phyloP scores from a whole-genome alignment of 92 coral and sea anemone species.

The Siderastrea siderea region DNA sequence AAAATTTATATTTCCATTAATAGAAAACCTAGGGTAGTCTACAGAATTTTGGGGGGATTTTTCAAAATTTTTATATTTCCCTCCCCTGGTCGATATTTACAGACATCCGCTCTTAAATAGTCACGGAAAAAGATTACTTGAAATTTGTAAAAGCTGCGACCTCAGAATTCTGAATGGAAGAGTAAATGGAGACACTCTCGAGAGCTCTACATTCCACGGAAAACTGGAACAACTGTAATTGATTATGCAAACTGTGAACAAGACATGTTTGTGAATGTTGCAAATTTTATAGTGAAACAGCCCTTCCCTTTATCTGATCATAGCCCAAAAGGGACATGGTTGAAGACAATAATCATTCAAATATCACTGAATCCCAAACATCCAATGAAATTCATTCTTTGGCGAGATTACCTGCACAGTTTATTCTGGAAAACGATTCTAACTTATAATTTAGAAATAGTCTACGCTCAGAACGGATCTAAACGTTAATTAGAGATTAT shows the following conservation, averaged over 20 bases:
- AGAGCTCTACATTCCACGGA: conserved; percentile 58
- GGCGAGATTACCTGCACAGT: conserved; percentile 54
- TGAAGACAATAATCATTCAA: too few relatives aligned
- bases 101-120: too few relatives aligned
- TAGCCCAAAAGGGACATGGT: conserved; percentile 24
- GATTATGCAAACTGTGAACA: conserved; percentile 46
- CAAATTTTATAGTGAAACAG: conserved; percentile 45
- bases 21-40: too few relatives aligned
- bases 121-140: conserved; percentile 65
- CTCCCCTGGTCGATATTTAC: too few relatives aligned
- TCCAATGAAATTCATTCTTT: too few relatives aligned
- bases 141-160: conserved; percentile 60
- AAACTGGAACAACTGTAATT: conserved; percentile 44
- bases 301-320: conserved; percentile 51
- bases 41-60: too few relatives aligned
- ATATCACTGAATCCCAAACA: too few relatives aligned
- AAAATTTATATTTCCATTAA: too few relatives aligned
- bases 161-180: conserved; percentile 69
- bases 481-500: conserved; percentile 16
- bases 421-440: conserved; percentile 47
- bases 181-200: conserved; percentile 67
- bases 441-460: not conserved
- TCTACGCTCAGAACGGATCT: conserved; percentile 27
- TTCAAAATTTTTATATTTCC: too few relatives aligned
- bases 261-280: conserved; percentile 21